phyloP scores from a whole-genome alignment of 2,888 invertebrate species.

The Coleophora deauratella region DNA sequence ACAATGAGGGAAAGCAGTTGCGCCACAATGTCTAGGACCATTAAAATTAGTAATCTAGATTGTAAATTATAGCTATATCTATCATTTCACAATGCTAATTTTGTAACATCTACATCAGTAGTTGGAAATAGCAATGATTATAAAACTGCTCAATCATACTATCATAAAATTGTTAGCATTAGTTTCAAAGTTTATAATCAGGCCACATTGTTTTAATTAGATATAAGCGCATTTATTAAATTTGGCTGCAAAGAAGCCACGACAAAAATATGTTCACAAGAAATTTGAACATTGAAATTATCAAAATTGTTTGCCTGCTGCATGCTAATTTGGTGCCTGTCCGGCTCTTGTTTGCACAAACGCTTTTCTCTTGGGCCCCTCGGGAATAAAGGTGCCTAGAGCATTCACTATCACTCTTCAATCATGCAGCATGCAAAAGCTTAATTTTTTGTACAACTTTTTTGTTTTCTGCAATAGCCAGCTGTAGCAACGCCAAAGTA shows the following conservation, averaged over 20 bases:
- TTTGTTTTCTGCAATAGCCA: conserved; percentile 31
- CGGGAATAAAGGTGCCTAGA: conserved; percentile 35
- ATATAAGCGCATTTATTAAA: conserved; percentile 34
- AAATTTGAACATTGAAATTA: conserved; percentile 2
- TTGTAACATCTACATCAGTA: conserved; percentile 43
- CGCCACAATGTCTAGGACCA: conserved; percentile 40
- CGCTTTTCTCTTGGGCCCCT: conserved; percentile 37
- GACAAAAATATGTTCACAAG: conserved; percentile 18
- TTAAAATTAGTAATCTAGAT: conserved; percentile 37
- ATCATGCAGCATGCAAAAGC: conserved; percentile 73
- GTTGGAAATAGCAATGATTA: conserved; percentile 38
- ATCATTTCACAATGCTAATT: conserved; percentile 46
- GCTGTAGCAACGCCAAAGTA: conserved; percentile 27
- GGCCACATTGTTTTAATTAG: conserved; percentile 35
- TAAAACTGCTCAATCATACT: conserved; percentile 40
- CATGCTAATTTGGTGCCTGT: conserved; percentile 52
- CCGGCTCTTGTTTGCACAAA: conserved; percentile 39
- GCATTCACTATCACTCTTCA: conserved; percentile 32
- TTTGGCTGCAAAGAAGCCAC: conserved; percentile 25
- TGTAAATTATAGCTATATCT: conserved; percentile 43
- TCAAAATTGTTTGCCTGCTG: conserved; percentile 63
- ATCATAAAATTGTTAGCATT: conserved; percentile 35
- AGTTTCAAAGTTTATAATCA: conserved; percentile 29
- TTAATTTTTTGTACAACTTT: conserved; percentile 34
- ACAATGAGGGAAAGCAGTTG: conserved; percentile 41